Base-by-base conservation (phyloP, 2,888 invertebrate species). In the Deilephila porcellus region DNA sequence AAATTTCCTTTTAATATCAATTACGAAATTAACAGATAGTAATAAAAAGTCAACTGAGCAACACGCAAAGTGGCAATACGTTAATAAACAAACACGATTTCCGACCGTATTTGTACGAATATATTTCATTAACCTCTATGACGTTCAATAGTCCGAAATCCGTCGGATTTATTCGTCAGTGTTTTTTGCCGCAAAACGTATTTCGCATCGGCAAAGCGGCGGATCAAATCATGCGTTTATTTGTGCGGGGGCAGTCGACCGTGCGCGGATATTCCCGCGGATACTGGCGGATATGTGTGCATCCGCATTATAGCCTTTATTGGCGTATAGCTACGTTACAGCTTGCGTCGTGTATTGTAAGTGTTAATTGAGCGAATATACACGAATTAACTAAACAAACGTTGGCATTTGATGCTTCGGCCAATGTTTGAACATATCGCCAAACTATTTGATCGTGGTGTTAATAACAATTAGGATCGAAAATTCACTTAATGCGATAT, bases 221-320 rank as follows among this genome's bases (percentile, higher is more conserved):
- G 82, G 89, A 88, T 90, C 88, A 89, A 91, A 91, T 90, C 91
- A 88, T 83, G 85, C 90, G 88, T 86, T 87, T 90, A 90, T 91
- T 92, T 91, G 91, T 88, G 81, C 85, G 84, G 81, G 79, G 73
- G 83, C 86, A 86, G 74, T 85, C 83, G 85, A 75, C 88, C 85
- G 88, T 85, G 77, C 79, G 78, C 82, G 78, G 79, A 80, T 82
- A 76, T 76, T 77, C 56, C 76, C 75, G 78, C 83, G 83, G 81
- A 82, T 85, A 80, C 81, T 78, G 78, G 81, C 76, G 81, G 81
- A 71, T 77, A 32, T 74, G 56, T 71, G 64, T 73, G 77, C 81
- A 80, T 80, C 78, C 78, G 76, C 73, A 80, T 82, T 83, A 74
- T 77, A 60, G 63, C 56, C 59, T 73, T 74, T 78, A 79, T 80